Base-by-base conservation (phyloP, 2,888 invertebrate species). In the Caradrina clavipalpis region DNA sequence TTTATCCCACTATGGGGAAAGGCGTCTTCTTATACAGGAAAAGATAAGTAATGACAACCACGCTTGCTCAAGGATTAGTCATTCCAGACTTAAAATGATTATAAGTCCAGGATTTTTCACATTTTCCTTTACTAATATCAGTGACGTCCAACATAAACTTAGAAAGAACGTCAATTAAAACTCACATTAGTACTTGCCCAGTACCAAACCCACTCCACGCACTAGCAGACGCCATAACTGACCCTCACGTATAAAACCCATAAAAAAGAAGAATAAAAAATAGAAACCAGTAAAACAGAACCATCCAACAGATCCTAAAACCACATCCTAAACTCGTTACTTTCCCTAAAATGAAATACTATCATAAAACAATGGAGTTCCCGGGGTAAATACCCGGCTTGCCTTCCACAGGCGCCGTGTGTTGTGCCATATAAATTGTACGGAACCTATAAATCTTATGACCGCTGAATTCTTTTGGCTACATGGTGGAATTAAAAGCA, bases 381-480 rank as follows among this genome's bases (percentile, higher is more conserved):
- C 71, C 57, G 50, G 21, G 79, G 68, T 74, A 63, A 72, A 79
- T 75, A 78, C 68, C 55, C 82, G 81, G 83, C 74, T 81, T 64
- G 59, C 39, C 53, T 61, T 13, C 69, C 73, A 73, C 75, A 75
- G 60, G 60, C 71, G 21, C 69, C 73, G 78, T 72, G 71, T 80
- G 78, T 72, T 80, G 59, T 75, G 71, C 64, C 63, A 71, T 82
- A 91, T 91, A 91, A 91, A 91, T 91, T 87, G 84, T 80, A 76
- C 77, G 80, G 78, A 70, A 67, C 74, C 81, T 84, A 89, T 91
- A 90, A 91, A 91, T 91, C 87, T 84, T 73, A 81, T 71, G 84
- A 85, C 86, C 89, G 83, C 87, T 85, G 83, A 89, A 91, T 91
- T 92, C 88, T 91, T 91, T 91, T 83, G 82, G 70, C 86, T 84